phyloP scores from a whole-genome alignment of 2,113 vertebrate species.

The Lophura nycthemera region DNA sequence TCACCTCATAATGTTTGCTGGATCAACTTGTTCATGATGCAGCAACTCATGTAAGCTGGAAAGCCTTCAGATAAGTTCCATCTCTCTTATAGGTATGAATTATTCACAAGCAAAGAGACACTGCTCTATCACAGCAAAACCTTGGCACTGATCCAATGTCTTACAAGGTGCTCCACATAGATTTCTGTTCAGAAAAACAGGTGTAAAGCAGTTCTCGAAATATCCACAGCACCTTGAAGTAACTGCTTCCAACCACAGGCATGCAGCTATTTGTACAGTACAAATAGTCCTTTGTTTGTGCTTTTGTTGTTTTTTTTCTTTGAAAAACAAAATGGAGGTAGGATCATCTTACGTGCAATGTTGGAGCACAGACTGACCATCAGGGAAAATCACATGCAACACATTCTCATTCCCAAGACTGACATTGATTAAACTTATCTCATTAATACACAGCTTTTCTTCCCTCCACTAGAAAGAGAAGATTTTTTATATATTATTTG shows the following conservation, averaged over 20 bases:
- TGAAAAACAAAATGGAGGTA: background rate
- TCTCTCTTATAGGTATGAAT: background rate
- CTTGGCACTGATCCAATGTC: accelerated
- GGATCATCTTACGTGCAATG: accelerated
- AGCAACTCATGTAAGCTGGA: background rate
- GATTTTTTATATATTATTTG: background rate
- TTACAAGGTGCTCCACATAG: background rate
- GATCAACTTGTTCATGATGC: background rate
- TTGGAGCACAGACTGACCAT: background rate
- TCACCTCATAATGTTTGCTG: background rate
- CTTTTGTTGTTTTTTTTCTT: background rate
- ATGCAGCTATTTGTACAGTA: background rate
- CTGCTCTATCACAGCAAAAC: background rate
- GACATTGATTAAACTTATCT: background rate
- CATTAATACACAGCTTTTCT: background rate
- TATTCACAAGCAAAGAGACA: background rate
- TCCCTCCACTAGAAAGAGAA: background rate
- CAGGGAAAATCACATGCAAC: background rate
- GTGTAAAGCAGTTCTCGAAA: background rate
- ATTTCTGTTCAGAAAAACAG: background rate
- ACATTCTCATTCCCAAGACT: accelerated
- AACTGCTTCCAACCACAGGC: background rate
- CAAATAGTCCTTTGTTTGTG: too few relatives aligned
- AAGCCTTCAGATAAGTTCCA: background rate
- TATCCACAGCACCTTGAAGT: background rate